These are phyloP conservation scores for Trachops cirrhosus DNA, from an alignment of 2,797 vertebrate genomes.

Conservation along the genomic window DNA sequence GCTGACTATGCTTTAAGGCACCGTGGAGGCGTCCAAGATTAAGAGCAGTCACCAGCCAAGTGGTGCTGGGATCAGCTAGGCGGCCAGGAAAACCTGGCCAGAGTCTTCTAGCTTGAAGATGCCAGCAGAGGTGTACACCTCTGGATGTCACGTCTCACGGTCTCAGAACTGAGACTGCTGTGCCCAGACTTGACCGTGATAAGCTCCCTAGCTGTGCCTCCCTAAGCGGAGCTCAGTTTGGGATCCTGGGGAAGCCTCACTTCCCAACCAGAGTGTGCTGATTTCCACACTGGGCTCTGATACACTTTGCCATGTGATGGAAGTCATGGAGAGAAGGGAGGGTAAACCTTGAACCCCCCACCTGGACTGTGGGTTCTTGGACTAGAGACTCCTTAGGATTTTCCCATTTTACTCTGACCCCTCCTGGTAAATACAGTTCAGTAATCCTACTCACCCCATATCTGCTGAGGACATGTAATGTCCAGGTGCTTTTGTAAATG, in stretches of 20 bases:
- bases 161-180: background rate
- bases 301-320: background rate
- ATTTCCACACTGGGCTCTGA: background rate
- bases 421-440: background rate
- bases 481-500: background rate
- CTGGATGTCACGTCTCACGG: background rate
- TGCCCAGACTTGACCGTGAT: background rate
- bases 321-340: background rate
- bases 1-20: conserved; percentile 60
- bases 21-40: conserved; percentile 38
- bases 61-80: conserved; percentile 20
- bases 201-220: background rate
- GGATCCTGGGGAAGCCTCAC: background rate
- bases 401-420: background rate
- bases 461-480: background rate
- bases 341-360: background rate
- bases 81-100: conserved; percentile 40
- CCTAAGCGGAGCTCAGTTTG: background rate
- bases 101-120: conserved; percentile 8
- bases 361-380: background rate
- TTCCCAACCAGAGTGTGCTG: background rate
- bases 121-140: background rate
- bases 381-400: background rate
- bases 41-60: conserved; percentile 49
- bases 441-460: background rate